Evolutionary conservation across 2,113 vertebrate species (phyloP).

Genomic region (Apodemus sylvaticus): DNA sequence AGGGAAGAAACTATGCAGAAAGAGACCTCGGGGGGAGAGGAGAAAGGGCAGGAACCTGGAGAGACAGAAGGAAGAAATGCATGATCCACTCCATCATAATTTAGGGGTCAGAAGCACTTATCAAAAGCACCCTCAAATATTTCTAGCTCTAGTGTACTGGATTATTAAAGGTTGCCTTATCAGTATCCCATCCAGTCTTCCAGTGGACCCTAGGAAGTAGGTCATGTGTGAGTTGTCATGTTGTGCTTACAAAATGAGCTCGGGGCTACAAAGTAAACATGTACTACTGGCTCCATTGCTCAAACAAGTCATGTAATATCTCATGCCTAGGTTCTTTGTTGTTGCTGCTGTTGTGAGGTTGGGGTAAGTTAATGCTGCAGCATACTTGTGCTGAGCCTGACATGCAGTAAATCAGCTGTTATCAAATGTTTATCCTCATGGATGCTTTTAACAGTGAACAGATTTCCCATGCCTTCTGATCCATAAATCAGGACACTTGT

Average conservation of each 20-base stretch:
- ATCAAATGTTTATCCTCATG: neutral
- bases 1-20: no score
- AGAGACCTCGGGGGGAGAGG: neutral
- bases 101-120: neutral
- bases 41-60: no score
- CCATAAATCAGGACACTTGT: constrained; percentile 1
- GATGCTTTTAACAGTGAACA: neutral
- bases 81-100: neutral
- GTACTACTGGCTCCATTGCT: neutral
- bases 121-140: neutral
- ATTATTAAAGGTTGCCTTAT: neutral
- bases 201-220: neutral
- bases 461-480: constrained; percentile 50
- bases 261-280: neutral
- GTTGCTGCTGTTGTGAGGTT: neutral
- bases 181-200: neutral
- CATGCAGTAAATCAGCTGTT: neutral
- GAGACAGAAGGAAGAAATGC: neutral
- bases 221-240: neutral
- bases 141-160: neutral
- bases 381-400: neutral
- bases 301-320: neutral
- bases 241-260: neutral
- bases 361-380: neutral
- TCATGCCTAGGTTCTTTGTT: neutral